These are phyloP conservation scores for Cranoglanis bouderius DNA, from an alignment of 2,113 vertebrate genomes.

Conservation along the genomic window DNA sequence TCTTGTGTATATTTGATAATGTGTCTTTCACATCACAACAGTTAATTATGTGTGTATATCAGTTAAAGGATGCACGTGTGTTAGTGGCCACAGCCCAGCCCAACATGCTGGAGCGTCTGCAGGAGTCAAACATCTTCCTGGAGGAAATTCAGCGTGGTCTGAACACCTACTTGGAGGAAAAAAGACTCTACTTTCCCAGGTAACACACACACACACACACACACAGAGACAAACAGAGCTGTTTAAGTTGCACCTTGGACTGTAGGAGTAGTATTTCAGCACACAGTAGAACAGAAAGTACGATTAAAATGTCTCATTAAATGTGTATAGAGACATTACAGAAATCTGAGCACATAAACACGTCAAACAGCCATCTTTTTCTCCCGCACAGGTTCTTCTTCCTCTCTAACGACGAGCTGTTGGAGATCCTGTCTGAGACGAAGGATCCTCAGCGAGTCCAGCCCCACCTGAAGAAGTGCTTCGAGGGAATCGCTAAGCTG, in stretches of 20 bases:
- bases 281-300: background rate
- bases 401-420: constrained; percentile 88
- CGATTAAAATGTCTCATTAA: background rate
- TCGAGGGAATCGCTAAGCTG: constrained; percentile 89
- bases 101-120: constrained; percentile 82
- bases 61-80: constrained; percentile 71
- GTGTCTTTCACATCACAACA: background rate
- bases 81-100: constrained; percentile 71
- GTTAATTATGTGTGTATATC: constrained; percentile 36
- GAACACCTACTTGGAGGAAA: constrained; percentile 87
- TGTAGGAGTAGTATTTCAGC: too few relatives aligned
- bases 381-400: constrained; percentile 84
- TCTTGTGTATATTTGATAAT: background rate
- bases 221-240: background rate
- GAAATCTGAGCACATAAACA: background rate
- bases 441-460: constrained; percentile 90
- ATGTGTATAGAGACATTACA: too few relatives aligned
- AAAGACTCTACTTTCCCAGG: constrained; percentile 83
- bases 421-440: constrained; percentile 92
- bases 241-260: background rate
- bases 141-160: constrained; percentile 85
- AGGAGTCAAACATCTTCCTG: constrained; percentile 81
- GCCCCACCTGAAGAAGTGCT: constrained; percentile 93
- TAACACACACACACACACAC: constrained; percentile 57
- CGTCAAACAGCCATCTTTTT: background rate